Conservation (phyloP, 1,140 invertebrate species). For the Dolichoris vasculosae region DNA sequence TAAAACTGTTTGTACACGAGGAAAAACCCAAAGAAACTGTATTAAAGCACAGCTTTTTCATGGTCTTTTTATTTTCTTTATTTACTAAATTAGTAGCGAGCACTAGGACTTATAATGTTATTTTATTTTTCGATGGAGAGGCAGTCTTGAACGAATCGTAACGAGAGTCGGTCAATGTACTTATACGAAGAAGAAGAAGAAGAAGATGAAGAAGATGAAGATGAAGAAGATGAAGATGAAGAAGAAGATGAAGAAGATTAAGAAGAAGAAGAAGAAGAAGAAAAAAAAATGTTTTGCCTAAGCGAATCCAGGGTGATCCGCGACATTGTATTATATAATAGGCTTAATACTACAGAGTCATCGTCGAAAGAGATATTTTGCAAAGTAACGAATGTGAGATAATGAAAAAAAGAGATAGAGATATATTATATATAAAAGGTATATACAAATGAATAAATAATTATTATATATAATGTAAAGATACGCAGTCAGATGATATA, state of each 20-base stretch:
- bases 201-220: too few species aligned
- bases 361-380: constrained; percentile 67
- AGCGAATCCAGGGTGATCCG: constrained; percentile 53
- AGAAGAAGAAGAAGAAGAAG: too few species aligned
- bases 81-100: constrained; percentile 16
- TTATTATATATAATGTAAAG: constrained; percentile 62
- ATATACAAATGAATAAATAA: constrained; percentile 60
- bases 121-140: neutral
- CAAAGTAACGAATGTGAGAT: constrained; percentile 65
- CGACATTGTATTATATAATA: constrained; percentile 67
- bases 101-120: neutral
- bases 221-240: too few species aligned
- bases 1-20: constrained; percentile 25
- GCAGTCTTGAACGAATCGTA: constrained; percentile 33
- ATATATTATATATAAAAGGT: constrained; percentile 54
- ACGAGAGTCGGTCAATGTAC: constrained; percentile 55
- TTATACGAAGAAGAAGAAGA: too few species aligned
- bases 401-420: constrained; percentile 53
- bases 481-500: constrained; percentile 56
- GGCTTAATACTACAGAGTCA: constrained; percentile 61
- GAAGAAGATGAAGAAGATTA: too few species aligned
- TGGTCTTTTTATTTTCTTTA: neutral
- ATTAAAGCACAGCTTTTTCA: constrained; percentile 23
- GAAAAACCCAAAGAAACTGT: constrained; percentile 31
- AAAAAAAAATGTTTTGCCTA: constrained; percentile 55